Conservation (phyloP, 2,113 vertebrate genomes). For the Aleadryas rufinucha region DNA sequence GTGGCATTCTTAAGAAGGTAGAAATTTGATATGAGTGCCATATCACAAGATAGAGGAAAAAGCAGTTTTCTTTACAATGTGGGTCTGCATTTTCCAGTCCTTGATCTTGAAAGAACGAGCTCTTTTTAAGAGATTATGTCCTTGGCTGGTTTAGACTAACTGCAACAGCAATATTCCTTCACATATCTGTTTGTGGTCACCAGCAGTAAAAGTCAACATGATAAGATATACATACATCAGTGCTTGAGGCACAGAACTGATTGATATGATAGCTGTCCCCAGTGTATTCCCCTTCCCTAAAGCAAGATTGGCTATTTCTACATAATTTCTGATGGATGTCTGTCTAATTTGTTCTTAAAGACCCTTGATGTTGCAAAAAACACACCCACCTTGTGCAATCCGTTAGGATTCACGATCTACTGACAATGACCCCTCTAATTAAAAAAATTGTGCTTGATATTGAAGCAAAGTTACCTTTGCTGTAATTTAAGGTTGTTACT, state of each 20-base stretch:
- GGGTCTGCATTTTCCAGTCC: background rate
- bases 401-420: background rate
- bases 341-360: background rate
- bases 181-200: background rate
- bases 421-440: background rate
- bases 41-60: background rate
- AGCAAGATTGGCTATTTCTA: background rate
- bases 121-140: background rate
- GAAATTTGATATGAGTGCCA: background rate
- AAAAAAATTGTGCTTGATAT: background rate
- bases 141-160: background rate
- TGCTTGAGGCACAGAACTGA: background rate
- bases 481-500: background rate
- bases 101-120: background rate
- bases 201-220: background rate
- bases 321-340: background rate
- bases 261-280: background rate
- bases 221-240: background rate
- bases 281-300: background rate
- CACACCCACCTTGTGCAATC: background rate
- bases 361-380: background rate
- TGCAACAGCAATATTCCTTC: background rate
- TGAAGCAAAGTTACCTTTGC: background rate
- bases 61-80: fast-evolving
- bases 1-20: background rate